Conservation (phyloP, 1,140 invertebrate genomes). For the Zaprionus taronus region DNA sequence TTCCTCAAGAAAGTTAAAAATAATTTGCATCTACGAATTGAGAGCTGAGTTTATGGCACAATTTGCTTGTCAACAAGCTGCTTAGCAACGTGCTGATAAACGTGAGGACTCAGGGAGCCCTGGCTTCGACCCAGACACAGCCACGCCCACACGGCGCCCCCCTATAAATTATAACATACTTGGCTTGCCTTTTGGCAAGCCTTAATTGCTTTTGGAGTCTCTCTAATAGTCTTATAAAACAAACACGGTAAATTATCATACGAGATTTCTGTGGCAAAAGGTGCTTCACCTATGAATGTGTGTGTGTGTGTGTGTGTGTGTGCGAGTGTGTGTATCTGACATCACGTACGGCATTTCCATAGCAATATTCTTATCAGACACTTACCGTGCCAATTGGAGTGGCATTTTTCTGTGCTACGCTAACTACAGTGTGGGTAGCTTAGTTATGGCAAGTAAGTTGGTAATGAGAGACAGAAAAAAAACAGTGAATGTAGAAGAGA, state of each 20-base stretch:
- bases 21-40: constrained; percentile 39
- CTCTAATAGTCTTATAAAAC: constrained; percentile 57
- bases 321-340: constrained; percentile 3
- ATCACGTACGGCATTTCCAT: constrained; percentile 24
- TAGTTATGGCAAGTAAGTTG: background rate
- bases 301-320: background rate
- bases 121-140: background rate
- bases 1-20: constrained; percentile 24
- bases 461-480: background rate
- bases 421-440: background rate
- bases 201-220: constrained; percentile 58
- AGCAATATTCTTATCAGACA: constrained; percentile 46
- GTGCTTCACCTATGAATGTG: background rate
- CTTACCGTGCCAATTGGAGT: constrained; percentile 37
- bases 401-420: constrained; percentile 9
- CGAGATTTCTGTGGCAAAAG: constrained; percentile 34
- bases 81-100: constrained; percentile 52
- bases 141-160: constrained; percentile 7
- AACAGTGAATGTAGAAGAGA: background rate
- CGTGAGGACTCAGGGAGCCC: background rate
- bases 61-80: constrained; percentile 60
- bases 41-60: constrained; percentile 37
- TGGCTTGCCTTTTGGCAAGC: constrained; percentile 46
- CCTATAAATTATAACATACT: constrained; percentile 54
- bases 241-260: constrained; percentile 57